Evolutionary conservation across 2,888 invertebrate species (phyloP).

Genomic region (Cyrtodaria siliqua): DNA sequence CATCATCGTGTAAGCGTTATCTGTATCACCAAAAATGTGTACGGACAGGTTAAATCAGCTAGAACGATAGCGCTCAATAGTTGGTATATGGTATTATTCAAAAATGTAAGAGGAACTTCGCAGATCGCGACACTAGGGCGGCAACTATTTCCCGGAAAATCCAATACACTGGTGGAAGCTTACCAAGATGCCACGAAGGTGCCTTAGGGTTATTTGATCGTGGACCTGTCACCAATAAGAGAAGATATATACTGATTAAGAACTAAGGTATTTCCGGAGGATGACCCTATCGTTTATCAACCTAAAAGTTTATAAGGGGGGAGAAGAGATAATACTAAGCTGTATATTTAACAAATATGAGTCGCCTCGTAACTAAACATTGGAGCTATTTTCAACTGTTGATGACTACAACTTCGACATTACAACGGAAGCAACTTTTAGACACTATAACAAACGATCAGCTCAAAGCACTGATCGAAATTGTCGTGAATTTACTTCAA

Average conservation of each 20-base stretch:
- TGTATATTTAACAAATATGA: constrained; percentile 7
- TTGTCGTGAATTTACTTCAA: background rate
- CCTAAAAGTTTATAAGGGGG: constrained; percentile 17
- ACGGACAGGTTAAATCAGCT: constrained; percentile 32
- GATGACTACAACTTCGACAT: constrained; percentile 4
- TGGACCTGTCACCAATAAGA: constrained; percentile 28
- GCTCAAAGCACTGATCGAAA: background rate
- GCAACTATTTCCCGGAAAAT: constrained; percentile 28
- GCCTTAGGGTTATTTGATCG: constrained; percentile 22
- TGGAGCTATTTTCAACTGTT: constrained; percentile 14
- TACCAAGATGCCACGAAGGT: constrained; percentile 35
- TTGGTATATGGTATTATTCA: constrained; percentile 29
- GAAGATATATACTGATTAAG: constrained; percentile 32
- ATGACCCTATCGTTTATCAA: constrained; percentile 8
- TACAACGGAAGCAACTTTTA: constrained; percentile 5
- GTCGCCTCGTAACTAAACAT: constrained; percentile 9
- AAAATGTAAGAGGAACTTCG: constrained; percentile 33
- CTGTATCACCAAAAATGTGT: constrained; percentile 41
- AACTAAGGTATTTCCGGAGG: constrained; percentile 30
- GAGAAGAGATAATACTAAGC: too few relatives aligned
- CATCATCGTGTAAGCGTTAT: too few relatives aligned
- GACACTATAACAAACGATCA: constrained; percentile 15
- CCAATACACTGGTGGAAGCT: constrained; percentile 19
- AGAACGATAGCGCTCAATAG: constrained; percentile 38
- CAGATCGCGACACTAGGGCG: too few relatives aligned